Base-by-base conservation (phyloP, 2,888 invertebrate species). In the Agrilus mali region DNA sequence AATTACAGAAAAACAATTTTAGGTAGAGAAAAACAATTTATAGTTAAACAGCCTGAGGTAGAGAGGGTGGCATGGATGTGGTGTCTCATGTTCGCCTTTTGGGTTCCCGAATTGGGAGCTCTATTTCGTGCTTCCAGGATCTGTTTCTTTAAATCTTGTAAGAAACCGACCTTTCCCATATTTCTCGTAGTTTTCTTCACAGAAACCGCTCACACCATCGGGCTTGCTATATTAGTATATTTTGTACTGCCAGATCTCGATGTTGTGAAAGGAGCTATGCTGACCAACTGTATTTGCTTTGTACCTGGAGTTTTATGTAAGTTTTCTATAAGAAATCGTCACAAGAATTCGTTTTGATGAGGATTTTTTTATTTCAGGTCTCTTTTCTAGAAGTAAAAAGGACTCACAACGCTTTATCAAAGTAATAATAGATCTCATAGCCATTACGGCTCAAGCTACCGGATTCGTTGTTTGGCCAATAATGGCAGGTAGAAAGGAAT, bases 251-350 rank as follows among this genome's bases (percentile, higher is more conserved):
- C 97, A 1, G 85, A 90, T 60, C 67, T 96, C 53, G 94, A 97
- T 66, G 89, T 92, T 5, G 84, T 95, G 43, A 89, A 92, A 65
- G 95, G 93, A 35, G 89, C 93, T 33, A 94, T 95, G 90, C 71
- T 97, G 51, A 94, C 94, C 20, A 95, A 94, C 65, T 94, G 94
- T 57, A 77, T 96, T 42, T 95, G 94, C 64, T 82, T 96, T 54
- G 73, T 95, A 35, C 97, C 97, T 2, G 86, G 85, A 14, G 68
- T 80, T 44, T 67, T 78, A 48, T 77, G 77, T 75, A 64, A 65
- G 64, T 55, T 40, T n/a, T 2, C 3, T 8, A 1, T 20, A 35
- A 39, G 7, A 3, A 27, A 10, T 2, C 8, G 10, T 5, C 5
- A 2, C 8, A 10, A 10, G n/a, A 35, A 36, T 17, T 13, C 20